Conservation (phyloP, 2,888 invertebrate species). For the Drosophila falleni region DNA sequence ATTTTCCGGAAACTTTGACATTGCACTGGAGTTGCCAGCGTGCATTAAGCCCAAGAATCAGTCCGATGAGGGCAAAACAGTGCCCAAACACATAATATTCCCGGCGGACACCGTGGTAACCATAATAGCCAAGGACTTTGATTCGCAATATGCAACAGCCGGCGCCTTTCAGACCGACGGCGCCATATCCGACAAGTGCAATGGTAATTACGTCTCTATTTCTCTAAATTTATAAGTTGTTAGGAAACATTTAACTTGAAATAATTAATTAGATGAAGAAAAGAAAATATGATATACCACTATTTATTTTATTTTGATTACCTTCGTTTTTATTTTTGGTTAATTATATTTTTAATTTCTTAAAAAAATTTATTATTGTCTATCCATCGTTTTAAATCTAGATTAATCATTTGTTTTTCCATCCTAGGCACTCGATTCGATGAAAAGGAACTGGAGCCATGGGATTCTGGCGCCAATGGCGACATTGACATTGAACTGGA, state of each 20-base stretch:
- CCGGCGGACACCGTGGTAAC: slow-evolving; percentile 93
- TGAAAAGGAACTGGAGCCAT: slow-evolving; percentile 93
- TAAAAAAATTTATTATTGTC: too few species aligned
- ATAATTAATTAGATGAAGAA: too few species aligned
- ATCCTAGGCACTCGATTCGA: slow-evolving; percentile 81
- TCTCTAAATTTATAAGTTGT: not conserved
- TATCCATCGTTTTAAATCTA: too few species aligned
- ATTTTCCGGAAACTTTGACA: slow-evolving; percentile 94
- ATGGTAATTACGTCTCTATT: slow-evolving; percentile 87
- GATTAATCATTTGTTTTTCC: not conserved
- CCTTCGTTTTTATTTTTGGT: too few species aligned
- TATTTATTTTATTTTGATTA: too few species aligned
- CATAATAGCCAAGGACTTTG: slow-evolving; percentile 93
- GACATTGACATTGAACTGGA: slow-evolving; percentile 90
- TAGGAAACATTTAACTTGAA: too few species aligned
- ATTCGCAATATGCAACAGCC: slow-evolving; percentile 94
- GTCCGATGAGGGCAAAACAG: slow-evolving; percentile 80
- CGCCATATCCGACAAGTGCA: slow-evolving; percentile 93
- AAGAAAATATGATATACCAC: too few species aligned
- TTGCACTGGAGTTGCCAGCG: slow-evolving; percentile 95
- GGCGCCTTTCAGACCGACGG: slow-evolving; percentile 96
- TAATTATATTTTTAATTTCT: too few species aligned
- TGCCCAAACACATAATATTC: slow-evolving; percentile 87
- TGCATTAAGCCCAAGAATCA: slow-evolving; percentile 86
- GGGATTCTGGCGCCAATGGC: slow-evolving; percentile 90